phyloP scores from a whole-genome alignment of 2,797 vertebrate species.

The Parambassis ranga region DNA sequence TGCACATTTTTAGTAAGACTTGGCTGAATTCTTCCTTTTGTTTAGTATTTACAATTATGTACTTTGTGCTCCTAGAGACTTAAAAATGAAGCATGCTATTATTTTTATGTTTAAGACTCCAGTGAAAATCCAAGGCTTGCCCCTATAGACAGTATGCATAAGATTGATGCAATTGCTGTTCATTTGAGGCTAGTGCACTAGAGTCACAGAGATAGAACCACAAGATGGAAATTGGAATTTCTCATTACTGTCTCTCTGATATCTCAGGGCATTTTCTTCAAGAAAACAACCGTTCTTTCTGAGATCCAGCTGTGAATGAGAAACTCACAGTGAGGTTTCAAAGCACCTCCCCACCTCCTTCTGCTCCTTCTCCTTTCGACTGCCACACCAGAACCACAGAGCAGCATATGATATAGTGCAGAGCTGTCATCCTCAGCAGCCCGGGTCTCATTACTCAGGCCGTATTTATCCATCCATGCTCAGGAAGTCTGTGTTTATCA shows the following conservation, averaged over 20 bases:
- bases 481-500: constrained; percentile 81
- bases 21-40: too few relatives aligned
- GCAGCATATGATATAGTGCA: constrained; percentile 74
- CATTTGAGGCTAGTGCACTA: constrained; percentile 20
- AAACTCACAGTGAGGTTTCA: constrained; percentile 43
- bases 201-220: constrained; percentile 18
- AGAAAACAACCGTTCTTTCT: constrained; percentile 30
- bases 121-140: constrained; percentile 10
- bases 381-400: constrained; percentile 49
- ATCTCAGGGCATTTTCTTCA: constrained; percentile 48
- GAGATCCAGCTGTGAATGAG: constrained; percentile 39
- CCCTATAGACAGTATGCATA: not conserved
- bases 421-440: constrained; percentile 70
- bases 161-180: constrained; percentile 30
- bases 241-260: constrained; percentile 44
- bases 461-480: constrained; percentile 72
- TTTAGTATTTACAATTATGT: too few relatives aligned
- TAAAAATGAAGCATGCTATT: too few relatives aligned
- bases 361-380: not conserved
- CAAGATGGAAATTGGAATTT: constrained; percentile 48
- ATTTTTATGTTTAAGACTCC: not conserved
- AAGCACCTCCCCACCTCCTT: not conserved
- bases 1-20: too few relatives aligned
- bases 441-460: constrained; percentile 72
- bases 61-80: too few relatives aligned